Base-by-base conservation (phyloP, 2,888 invertebrate species). In the Sceliomorpha sp. region DNA sequence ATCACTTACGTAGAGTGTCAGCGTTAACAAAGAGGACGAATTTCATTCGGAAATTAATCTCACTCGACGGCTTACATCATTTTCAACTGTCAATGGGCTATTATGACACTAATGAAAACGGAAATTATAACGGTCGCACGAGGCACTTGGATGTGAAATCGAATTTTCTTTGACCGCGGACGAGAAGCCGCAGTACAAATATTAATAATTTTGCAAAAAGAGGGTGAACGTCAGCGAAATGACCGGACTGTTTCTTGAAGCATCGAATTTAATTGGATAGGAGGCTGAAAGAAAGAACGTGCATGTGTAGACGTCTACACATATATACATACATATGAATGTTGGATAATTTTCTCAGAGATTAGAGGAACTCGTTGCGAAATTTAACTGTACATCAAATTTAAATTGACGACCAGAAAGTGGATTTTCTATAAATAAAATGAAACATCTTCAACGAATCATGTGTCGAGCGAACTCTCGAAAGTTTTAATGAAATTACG, bases 81-180 rank as follows among this genome's bases (percentile, higher is more conserved):
- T 47, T 47, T 29, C 29, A 10, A 13, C 26, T 39, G 50, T 9
- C 17, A 13, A 32, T 13, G 15, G 12, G 31, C 29, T 8, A 44
- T 39, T 39, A 31, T 29, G 39, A 50, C 50, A 27, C 39, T 39
- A 50, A 50, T 50, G 50, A 53, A 53, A 42, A 42, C 53, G 53
- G 53, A 53, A 53, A 53, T 53, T 40, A 26, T 42, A 20, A 32
- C 15, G 10, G 20, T 34, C 47, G 4, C 34, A 12, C 13, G 31
- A 34, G n/a, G 15, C 13, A 24, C 34, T 47, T 34, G 47, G 20
- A 20, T 17, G 32, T 9, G 36, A 24, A 36, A 36, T 8, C 36
- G 13, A 10, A 32, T 40, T 40, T 53, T 53, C 40, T 53, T 53
- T 31, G 3, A 9, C 2, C 39, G 15, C 39, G 9, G 17, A 24